These are phyloP conservation scores for Melangyna quadrimaculata DNA, from an alignment of 2,888 invertebrate species.

Conservation along the genomic window DNA sequence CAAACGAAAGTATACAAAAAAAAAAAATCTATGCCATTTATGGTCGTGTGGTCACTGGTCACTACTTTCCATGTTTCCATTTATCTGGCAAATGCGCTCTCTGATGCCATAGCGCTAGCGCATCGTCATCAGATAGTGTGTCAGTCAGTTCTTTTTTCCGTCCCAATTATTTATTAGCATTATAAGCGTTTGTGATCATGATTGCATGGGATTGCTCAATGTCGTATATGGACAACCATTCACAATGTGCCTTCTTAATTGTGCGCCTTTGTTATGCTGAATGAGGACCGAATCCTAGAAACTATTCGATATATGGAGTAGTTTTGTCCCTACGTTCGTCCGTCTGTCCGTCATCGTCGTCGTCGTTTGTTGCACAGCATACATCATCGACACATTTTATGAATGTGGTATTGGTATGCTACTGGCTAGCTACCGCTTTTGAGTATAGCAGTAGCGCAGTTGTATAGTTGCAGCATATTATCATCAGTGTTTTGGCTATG, in stretches of 20 bases:
- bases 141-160: neutral
- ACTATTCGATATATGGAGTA: constrained; percentile 17
- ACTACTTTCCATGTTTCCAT: neutral
- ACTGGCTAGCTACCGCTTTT: neutral
- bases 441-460: neutral
- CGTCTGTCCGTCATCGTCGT: neutral
- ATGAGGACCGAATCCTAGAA: constrained; percentile 53
- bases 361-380: constrained; percentile 11
- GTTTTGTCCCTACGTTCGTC: constrained; percentile 11
- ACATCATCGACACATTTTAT: constrained; percentile 38
- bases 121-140: neutral
- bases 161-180: constrained; percentile 67
- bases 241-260: constrained; percentile 57
- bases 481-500: neutral
- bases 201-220: constrained; percentile 38
- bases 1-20: neutral
- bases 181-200: constrained; percentile 48
- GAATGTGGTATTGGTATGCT: neutral
- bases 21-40: neutral
- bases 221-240: constrained; percentile 34
- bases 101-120: neutral
- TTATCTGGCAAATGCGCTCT: neutral
- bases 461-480: neutral
- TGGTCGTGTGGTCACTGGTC: constrained; percentile 6
- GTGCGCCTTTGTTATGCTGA: constrained; percentile 65